A percentile compares a stretch with the other conserved stretches of the same genome.
phyloP scores from a whole-genome alignment of 2,888 invertebrate species.

The Bellardia bayeri region DNA sequence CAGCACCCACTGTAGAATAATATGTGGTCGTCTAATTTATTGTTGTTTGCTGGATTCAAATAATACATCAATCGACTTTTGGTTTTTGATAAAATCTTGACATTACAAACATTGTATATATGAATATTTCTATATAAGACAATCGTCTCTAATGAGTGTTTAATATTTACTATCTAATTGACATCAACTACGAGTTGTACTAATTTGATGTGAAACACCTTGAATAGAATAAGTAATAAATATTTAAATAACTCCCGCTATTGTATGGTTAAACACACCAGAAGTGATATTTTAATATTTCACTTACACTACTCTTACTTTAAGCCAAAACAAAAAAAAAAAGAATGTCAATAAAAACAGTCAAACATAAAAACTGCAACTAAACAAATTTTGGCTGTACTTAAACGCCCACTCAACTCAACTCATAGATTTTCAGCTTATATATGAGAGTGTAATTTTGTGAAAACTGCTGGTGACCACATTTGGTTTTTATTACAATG shows the following conservation, averaged over 20 bases:
- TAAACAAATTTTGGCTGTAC: not conserved
- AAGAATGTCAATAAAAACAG: not conserved
- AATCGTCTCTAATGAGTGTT: slow-evolving; percentile 1
- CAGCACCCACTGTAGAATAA: not conserved
- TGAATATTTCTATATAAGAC: not conserved
- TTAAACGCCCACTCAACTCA: not conserved
- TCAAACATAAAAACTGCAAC: not conserved
- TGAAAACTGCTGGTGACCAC: slow-evolving; percentile 47
- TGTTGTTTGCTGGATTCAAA: not conserved
- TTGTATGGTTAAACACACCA: not conserved
- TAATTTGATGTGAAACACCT: not conserved
- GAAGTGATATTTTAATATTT: slow-evolving; percentile 6
- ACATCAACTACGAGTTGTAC: not conserved
- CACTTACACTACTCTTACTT: not conserved
- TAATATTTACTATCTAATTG: slow-evolving; percentile 5
- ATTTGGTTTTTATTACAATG: slow-evolving; percentile 51
- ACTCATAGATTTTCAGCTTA: not conserved
- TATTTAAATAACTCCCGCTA: slow-evolving; percentile 3
- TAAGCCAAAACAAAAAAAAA: not conserved
- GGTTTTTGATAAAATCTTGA: not conserved
- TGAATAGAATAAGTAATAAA: not conserved
- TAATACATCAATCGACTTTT: not conserved
- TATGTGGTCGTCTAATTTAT: not conserved
- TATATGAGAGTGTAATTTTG: slow-evolving; percentile 36
- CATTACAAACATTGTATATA: not conserved